These are phyloP conservation scores for Trogon melanurus DNA, from an alignment of 2,113 vertebrate species.

Conservation along the genomic window DNA sequence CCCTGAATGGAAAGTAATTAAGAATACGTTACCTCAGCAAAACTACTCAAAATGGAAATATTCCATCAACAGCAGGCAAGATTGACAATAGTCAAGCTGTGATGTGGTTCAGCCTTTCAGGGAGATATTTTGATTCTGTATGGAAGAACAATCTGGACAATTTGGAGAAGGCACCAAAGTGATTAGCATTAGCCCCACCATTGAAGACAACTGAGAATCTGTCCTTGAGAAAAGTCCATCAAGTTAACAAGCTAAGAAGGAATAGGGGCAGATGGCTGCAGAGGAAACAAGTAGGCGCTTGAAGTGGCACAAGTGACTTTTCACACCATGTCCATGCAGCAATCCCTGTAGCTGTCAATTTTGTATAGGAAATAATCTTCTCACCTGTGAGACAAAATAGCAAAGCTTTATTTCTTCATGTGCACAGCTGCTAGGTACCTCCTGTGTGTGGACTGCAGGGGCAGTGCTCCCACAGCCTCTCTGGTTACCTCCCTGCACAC, in stretches of 20 bases:
- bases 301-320: neutral
- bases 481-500: neutral
- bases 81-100: neutral
- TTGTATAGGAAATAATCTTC: neutral
- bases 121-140: neutral
- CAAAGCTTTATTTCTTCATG: accelerated
- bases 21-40: neutral
- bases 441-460: neutral
- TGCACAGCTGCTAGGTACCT: neutral
- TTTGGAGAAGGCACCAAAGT: neutral
- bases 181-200: neutral
- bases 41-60: constrained; percentile 12
- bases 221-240: neutral
- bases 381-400: neutral
- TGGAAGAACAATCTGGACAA: neutral
- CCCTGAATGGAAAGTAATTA: neutral
- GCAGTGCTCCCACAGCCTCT: neutral
- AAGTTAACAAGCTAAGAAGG: neutral
- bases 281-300: neutral
- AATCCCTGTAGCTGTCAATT: neutral
- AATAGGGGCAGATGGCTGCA: neutral
- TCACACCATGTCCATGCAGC: accelerated
- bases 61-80: neutral
- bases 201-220: neutral
- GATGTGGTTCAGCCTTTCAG: neutral